Base-by-base conservation (phyloP, 1,140 invertebrate species). In the Chironomus striatipennis region DNA sequence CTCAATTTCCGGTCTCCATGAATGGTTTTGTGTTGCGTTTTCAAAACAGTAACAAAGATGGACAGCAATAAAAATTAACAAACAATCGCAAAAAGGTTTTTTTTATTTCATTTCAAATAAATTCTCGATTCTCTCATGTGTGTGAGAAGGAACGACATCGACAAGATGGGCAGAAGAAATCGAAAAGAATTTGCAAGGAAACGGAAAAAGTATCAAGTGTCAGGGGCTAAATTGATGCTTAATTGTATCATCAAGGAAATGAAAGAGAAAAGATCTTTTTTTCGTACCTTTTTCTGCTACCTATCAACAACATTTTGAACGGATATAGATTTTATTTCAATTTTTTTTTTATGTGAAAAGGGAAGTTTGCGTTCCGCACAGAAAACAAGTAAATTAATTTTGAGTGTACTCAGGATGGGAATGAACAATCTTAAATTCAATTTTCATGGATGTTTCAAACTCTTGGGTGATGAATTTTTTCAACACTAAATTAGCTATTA, bases 301-400 rank as follows among this genome's bases (percentile, higher is more conserved):
- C 24, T 34, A 34, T 34, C 24, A 34, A 34, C 24, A 34, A 34
- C n/a, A n/a, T n/a, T 34, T 34, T 34, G 24, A 34, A 34, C 47
- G 47, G 47, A 57, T 57, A 57, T 57, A 57, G 47, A 57, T 57
- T 57, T 57, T 57, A 57, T 57, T 57, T 57, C 47, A n/a, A n/a
- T n/a, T 57, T 57, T 5, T 47, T 47, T n/a, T 34, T 34, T 34
- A 15, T n/a, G 47, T n/a, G n/a, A n/a, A 57, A 57, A 57, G n/a
- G 47, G 47, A 57, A 57, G 47, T 57, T 57, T 57, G 47, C 47
- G 12, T 57, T 57, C 47, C 47, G 47, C 47, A 57, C 47, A 57
- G 47, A 57, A 57, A 57, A 12, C 15, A 57, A 57, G 15, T 47
- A 47, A 57, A 57, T 34, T 34, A 57, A 57, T 57, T 57, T n/a